A percentile compares a stretch with the other conserved stretches of the same genome.
These are phyloP conservation scores for Notechis scutatus DNA, from an alignment of 2,113 vertebrate species.

Conservation along the genomic window DNA sequence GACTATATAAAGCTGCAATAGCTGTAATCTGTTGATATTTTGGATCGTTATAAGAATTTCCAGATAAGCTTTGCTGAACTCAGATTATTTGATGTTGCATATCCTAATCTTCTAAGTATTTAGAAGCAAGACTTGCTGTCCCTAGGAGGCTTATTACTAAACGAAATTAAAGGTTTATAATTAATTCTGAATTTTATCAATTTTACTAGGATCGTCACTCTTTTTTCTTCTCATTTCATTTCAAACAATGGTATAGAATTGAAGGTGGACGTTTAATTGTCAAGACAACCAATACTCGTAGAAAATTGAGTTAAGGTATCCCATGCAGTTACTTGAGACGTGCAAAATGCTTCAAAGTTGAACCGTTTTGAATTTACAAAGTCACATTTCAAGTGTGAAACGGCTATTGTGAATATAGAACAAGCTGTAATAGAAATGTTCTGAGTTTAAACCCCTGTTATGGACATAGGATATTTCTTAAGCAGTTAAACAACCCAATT, in stretches of 20 bases:
- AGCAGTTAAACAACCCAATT: neutral
- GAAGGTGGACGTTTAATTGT: neutral
- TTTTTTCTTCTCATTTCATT: neutral
- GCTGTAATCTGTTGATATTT: neutral
- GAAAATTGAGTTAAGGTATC: neutral
- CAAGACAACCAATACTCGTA: neutral
- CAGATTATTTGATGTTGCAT: neutral
- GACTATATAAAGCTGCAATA: neutral
- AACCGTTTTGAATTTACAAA: neutral
- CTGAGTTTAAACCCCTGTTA: neutral
- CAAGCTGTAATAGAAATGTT: neutral
- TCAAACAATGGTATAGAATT: neutral
- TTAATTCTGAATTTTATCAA: neutral
- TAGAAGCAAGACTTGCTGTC: neutral
- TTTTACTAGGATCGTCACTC: neutral
- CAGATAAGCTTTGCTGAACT: neutral
- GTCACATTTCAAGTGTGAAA: neutral
- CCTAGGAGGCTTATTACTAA: neutral
- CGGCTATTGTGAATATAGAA: neutral
- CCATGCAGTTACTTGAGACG: neutral
- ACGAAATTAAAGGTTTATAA: neutral
- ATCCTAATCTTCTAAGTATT: neutral
- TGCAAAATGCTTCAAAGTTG: neutral
- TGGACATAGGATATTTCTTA: neutral
- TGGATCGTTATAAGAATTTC: neutral